A percentile compares a stretch with the other conserved stretches of the same genome.
These are phyloP conservation scores for Dasyprocta punctata DNA, from an alignment of 2,113 vertebrate species.

Conservation along the genomic window DNA sequence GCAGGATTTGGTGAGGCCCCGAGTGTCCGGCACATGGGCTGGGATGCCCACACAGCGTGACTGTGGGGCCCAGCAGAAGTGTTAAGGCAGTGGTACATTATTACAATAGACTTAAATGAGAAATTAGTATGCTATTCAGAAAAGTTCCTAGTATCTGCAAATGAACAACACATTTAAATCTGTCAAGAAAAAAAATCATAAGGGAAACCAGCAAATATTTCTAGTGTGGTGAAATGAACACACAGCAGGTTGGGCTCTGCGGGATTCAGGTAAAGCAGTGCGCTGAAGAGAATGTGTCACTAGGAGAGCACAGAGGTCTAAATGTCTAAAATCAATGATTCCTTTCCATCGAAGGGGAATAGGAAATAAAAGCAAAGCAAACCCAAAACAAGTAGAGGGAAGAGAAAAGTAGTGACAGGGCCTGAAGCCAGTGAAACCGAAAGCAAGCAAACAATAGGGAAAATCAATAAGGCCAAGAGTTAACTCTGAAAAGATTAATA, in stretches of 20 bases:
- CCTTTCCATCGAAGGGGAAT: not conserved
- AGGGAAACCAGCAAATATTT: not conserved
- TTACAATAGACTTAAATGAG: not conserved
- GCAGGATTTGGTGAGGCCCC: not conserved
- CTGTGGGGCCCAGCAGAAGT: not conserved
- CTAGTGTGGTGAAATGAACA: not conserved
- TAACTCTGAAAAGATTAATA: not conserved
- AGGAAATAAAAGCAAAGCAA: not conserved
- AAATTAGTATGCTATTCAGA: not conserved
- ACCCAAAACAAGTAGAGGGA: not conserved
- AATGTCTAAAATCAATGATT: not conserved
- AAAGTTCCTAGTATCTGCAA: not conserved
- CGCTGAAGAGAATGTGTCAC: not conserved
- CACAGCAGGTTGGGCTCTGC: fast-evolving
- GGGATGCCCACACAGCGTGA: not conserved
- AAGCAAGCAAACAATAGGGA: not conserved
- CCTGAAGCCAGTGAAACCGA: not conserved
- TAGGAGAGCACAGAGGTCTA: not conserved
- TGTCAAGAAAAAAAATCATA: not conserved
- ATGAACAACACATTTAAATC: not conserved
- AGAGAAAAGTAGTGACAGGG: not conserved
- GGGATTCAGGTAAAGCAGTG: not conserved
- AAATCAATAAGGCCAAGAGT: not conserved
- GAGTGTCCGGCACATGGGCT: not conserved
- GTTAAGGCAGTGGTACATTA: not conserved